Conservation (phyloP, 2,888 invertebrate genomes). For the Baronia brevicornis region DNA sequence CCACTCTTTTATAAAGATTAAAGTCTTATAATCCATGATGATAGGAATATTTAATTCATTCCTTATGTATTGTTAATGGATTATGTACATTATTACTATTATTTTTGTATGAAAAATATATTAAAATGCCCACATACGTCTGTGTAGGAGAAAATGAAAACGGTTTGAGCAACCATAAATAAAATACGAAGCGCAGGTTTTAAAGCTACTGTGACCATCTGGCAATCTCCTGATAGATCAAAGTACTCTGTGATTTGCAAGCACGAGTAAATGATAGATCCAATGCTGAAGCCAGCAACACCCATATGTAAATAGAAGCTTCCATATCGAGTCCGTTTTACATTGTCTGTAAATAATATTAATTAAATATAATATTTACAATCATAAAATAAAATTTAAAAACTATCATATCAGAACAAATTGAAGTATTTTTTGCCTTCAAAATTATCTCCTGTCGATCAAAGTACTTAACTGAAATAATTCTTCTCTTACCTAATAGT, state of each 20-base stretch:
- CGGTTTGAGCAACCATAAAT: conserved; percentile 81
- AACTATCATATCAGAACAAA: conserved; percentile 1
- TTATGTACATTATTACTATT: not conserved
- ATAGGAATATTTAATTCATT: no score
- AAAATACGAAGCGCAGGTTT: conserved; percentile 78
- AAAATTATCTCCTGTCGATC: no score
- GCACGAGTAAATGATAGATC: conserved; percentile 83
- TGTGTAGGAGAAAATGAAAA: conserved; percentile 83
- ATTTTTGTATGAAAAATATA: conserved; percentile 17
- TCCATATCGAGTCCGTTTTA: conserved; percentile 64
- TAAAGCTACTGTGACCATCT: conserved; percentile 75
- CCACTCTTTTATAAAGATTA: no score
- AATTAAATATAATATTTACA: conserved; percentile 1
- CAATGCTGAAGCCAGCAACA: conserved; percentile 80
- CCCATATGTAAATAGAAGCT: conserved; percentile 80
- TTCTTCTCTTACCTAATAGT: no score
- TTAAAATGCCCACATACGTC: conserved; percentile 63
- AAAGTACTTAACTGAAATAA: no score
- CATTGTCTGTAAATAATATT: conserved; percentile 34
- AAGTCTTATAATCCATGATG: no score
- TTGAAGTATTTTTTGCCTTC: not conserved
- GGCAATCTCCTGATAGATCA: conserved; percentile 78
- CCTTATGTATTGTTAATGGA: no score
- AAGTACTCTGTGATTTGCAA: conserved; percentile 82
- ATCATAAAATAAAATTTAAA: conserved; percentile 1